Conservation (phyloP, 2,797 vertebrate genomes). For the Coracias cyanogaster region DNA sequence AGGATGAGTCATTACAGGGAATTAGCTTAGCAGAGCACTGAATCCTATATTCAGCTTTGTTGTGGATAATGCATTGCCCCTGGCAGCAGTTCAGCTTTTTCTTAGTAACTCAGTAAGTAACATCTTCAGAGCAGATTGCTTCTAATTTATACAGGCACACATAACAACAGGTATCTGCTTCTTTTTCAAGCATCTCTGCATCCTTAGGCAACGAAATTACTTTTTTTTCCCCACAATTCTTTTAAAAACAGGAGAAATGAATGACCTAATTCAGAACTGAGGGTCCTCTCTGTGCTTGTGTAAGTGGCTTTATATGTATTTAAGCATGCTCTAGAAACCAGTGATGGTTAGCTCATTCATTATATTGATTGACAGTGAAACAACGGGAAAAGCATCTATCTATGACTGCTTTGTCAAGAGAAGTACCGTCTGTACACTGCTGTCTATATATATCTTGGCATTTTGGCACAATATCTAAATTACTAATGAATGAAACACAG, state of each 20-base stretch:
- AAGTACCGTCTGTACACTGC: not conserved
- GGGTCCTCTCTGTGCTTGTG: not conserved
- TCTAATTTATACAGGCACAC: not conserved
- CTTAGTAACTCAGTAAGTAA: not conserved
- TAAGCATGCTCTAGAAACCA: conserved; percentile 2
- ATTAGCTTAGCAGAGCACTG: not conserved
- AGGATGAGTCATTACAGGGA: not conserved
- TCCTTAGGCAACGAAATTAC: not conserved
- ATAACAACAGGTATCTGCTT: not conserved
- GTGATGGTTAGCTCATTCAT: conserved; percentile 12
- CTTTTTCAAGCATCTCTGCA: not conserved
- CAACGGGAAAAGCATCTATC: conserved; percentile 14
- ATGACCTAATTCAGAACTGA: not conserved
- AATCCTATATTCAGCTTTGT: not conserved
- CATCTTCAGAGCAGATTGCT: not conserved
- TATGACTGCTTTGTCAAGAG: conserved; percentile 6
- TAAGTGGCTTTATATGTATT: not conserved
- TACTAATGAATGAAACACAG: conserved; percentile 14
- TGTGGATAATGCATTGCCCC: not conserved
- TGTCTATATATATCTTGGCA: not conserved
- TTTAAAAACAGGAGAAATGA: not conserved
- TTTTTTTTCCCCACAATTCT: not conserved
- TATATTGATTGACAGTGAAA: conserved; percentile 47
- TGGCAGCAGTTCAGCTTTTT: not conserved
- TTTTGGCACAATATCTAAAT: conserved; percentile 38